phyloP scores from a whole-genome alignment of 2,113 vertebrate species.

The Mus musculus region DNA sequence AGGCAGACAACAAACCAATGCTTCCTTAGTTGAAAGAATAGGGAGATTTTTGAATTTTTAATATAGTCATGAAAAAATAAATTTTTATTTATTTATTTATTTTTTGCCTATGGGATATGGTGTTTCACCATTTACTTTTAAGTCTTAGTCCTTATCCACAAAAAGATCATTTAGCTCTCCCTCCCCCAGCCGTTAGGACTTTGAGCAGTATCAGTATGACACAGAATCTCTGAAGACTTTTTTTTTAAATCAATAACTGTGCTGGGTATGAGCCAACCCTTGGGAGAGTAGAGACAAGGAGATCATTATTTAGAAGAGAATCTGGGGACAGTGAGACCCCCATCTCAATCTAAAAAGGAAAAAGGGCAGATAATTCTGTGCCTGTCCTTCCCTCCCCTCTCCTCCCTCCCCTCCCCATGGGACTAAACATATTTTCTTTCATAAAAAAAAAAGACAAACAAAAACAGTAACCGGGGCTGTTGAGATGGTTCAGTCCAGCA shows the following conservation, averaged over 20 bases:
- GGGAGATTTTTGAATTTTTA: neutral
- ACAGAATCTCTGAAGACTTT: neutral
- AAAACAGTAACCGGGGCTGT: neutral
- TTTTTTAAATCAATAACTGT: slow-evolving; percentile 8
- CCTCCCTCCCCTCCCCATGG: too few species aligned
- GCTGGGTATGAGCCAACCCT: neutral
- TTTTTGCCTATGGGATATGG: neutral
- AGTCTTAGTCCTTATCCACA: neutral
- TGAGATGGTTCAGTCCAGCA: neutral
- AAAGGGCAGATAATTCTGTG: neutral
- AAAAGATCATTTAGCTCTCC: neutral
- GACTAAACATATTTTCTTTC: neutral
- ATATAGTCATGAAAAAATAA: neutral
- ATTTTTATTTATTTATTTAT: neutral
- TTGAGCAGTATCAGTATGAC: neutral
- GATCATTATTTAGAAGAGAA: neutral
- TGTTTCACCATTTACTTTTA: neutral
- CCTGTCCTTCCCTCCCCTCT: too few species aligned
- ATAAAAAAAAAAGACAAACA: neutral
- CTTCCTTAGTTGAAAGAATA: neutral
- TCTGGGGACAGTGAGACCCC: neutral
- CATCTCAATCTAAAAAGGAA: neutral
- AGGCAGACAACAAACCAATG: neutral
- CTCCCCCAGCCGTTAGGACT: neutral
- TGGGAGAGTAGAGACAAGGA: neutral